These are phyloP conservation scores for Oreonectes daqikongensis DNA, from an alignment of 2,797 vertebrate species.

Conservation along the genomic window DNA sequence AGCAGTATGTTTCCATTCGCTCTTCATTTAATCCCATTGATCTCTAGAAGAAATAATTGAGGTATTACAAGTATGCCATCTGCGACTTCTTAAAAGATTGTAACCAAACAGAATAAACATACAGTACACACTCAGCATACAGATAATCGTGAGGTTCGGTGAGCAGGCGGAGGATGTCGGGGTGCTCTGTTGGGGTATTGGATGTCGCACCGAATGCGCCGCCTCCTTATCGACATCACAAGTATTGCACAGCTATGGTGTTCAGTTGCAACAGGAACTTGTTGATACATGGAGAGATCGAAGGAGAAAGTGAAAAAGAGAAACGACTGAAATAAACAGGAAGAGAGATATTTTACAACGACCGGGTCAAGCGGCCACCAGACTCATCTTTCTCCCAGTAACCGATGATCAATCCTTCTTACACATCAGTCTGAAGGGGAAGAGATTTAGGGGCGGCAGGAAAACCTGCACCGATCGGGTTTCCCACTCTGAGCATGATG, in stretches of 20 bases:
- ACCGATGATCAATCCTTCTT: conserved; percentile 23
- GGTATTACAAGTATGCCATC: no score
- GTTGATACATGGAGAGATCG: conserved; percentile 10
- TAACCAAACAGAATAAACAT: conserved; percentile 9
- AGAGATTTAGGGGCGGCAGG: conserved; percentile 14
- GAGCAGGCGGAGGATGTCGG: conserved; percentile 2
- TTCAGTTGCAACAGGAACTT: conserved; percentile 59
- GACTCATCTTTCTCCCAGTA: background rate
- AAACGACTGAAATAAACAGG: background rate
- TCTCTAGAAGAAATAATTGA: no score
- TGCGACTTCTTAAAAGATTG: background rate
- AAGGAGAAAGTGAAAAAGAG: background rate
- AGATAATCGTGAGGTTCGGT: conserved; percentile 3
- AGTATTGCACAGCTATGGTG: conserved; percentile 62
- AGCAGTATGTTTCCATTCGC: no score
- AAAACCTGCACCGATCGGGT: conserved; percentile 1
- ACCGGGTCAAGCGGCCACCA: background rate
- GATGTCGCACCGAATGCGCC: conserved; percentile 36
- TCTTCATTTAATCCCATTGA: no score
- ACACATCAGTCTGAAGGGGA: conserved; percentile 4
- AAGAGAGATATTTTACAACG: background rate
- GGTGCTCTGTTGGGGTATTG: conserved; percentile 11
- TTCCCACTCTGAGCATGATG: background rate
- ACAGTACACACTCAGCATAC: conserved; percentile 12
- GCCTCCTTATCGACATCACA: conserved; percentile 35